phyloP scores from a whole-genome alignment of 1,140 invertebrate genomes.

The Aphelenchoides fujianensis region DNA sequence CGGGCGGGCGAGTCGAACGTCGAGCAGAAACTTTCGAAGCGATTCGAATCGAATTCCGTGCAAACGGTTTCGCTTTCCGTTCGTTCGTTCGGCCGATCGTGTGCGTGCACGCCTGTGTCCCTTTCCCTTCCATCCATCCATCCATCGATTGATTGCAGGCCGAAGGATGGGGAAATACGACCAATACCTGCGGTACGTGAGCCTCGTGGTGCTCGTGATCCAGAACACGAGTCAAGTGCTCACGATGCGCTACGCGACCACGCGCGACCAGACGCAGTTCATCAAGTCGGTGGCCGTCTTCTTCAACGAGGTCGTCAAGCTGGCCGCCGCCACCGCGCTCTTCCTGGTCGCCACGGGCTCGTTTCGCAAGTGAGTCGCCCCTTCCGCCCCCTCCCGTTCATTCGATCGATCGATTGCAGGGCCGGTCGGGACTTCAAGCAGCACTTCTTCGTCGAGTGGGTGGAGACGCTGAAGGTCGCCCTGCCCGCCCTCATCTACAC shows the following conservation, averaged over 20 bases:
- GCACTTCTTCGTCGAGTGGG: constrained; percentile 76
- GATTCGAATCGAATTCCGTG: too few species aligned
- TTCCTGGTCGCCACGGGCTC: neutral
- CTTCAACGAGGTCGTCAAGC: constrained; percentile 14
- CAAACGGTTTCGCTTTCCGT: too few species aligned
- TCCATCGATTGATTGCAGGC: too few species aligned
- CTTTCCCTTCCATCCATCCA: too few species aligned
- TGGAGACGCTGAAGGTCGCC: constrained; percentile 82
- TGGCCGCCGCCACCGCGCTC: neutral
- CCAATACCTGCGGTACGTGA: constrained; percentile 52
- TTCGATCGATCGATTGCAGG: too few species aligned
- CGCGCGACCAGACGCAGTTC: constrained; percentile 46
- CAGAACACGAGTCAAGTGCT: constrained; percentile 60
- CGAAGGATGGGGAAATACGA: too few species aligned
- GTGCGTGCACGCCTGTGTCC: too few species aligned
- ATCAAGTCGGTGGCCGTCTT: constrained; percentile 69
- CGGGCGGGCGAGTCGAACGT: too few species aligned
- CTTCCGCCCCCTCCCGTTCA: too few species aligned
- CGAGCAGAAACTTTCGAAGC: too few species aligned
- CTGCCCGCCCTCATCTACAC: constrained; percentile 92
- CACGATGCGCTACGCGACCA: constrained; percentile 56
- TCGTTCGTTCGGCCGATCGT: too few species aligned
- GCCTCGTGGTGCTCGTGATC: constrained; percentile 55
- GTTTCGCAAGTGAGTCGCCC: neutral
- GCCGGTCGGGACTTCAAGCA: constrained; percentile 67